Percentiles rank a stretch among this genome's conserved stretches.
Evolutionary conservation across 2,888 invertebrate species (phyloP).

Genomic region (Drosophila meridiana): DNA sequence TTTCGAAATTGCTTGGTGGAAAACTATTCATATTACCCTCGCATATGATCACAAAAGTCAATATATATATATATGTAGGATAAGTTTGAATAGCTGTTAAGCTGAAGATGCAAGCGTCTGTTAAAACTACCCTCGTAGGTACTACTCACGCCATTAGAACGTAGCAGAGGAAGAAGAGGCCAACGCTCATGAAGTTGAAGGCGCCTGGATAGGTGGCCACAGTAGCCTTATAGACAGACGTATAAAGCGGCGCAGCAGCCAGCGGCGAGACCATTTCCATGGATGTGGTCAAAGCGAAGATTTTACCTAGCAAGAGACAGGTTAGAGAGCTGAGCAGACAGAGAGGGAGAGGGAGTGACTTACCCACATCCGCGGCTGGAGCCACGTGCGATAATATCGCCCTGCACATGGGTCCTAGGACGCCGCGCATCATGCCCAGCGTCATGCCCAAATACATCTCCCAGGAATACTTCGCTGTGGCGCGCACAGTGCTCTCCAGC

Average conservation of each 20-base stretch:
- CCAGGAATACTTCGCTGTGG: constrained; percentile 82
- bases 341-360: constrained; percentile 28
- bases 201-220: constrained; percentile 86
- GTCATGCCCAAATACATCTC: constrained; percentile 82
- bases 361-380: constrained; percentile 84
- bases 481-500: constrained; percentile 82
- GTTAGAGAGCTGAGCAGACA: not conserved
- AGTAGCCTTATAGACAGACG: constrained; percentile 87
- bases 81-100: not conserved
- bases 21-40: not conserved
- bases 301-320: constrained; percentile 85
- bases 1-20: not conserved
- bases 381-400: constrained; percentile 84
- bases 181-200: constrained; percentile 87
- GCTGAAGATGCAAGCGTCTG: too few species aligned
- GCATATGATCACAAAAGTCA: not conserved
- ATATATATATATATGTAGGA: not conserved
- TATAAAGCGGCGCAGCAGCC: constrained; percentile 88
- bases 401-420: constrained; percentile 84
- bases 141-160: constrained; percentile 86
- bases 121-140: not conserved
- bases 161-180: constrained; percentile 85
- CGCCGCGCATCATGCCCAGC: constrained; percentile 81
- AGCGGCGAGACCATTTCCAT: constrained; percentile 89
- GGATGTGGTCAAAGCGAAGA: constrained; percentile 89